Percentiles rank a stretch among this genome's conserved stretches.
Conservation (phyloP, 2,113 vertebrate genomes). For the Catharus minimus region DNA sequence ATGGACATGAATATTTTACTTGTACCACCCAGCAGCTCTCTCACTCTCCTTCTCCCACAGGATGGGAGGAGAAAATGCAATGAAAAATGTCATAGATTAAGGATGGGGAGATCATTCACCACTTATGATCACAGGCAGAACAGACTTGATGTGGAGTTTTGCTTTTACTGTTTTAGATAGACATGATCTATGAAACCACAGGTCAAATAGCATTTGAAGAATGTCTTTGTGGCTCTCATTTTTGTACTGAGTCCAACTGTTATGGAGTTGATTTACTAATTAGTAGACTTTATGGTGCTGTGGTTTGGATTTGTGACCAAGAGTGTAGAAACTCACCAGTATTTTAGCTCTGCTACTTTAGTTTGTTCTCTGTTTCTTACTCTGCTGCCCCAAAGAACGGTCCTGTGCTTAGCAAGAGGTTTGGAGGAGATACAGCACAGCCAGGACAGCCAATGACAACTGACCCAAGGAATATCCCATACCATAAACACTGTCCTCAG, state of each 20-base stretch:
- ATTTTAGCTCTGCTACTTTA: not conserved
- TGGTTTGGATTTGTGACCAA: not conserved
- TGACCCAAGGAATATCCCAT: not conserved
- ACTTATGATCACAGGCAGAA: not conserved
- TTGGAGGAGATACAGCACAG: not conserved
- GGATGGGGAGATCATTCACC: not conserved
- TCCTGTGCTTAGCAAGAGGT: not conserved
- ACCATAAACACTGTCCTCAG: not conserved
- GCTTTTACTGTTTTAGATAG: not conserved
- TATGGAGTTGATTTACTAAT: not conserved
- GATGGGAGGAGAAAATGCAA: not conserved
- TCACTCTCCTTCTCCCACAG: not conserved
- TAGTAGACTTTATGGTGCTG: not conserved
- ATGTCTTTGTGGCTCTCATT: not conserved
- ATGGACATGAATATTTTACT: not conserved
- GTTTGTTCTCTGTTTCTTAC: not conserved
- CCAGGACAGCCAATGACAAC: not conserved
- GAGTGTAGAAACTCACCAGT: not conserved
- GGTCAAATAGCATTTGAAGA: not conserved
- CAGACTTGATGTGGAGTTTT: fast-evolving
- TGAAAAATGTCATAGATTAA: not conserved
- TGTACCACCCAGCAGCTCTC: not conserved
- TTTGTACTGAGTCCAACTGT: not conserved
- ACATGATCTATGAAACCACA: not conserved
- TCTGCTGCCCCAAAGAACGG: not conserved